Evolutionary conservation across 2,888 invertebrate species (phyloP), one percentile per base, ranked within the genome.

Genomic region (Leptothorax acervorum): DNA sequence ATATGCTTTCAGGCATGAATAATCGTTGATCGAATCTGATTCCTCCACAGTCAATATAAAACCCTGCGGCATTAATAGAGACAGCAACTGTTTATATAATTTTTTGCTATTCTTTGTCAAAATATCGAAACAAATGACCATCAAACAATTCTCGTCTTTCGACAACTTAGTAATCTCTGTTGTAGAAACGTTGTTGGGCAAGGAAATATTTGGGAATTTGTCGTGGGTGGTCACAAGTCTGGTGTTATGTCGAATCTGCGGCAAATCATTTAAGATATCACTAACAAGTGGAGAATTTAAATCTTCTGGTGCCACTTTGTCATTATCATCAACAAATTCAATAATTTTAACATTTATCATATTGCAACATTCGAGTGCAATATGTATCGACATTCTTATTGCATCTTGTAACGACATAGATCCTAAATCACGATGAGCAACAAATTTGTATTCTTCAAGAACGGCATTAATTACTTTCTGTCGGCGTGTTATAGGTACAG

Each of bases 181-280:
- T 23, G 0, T 0, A 23, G 23, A 23, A 23, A 23, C 23, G 0
- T 23, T 23, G 23, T 23, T 23, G 23, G 23, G 23, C 23, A 96
- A 92, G 71, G 96, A 95, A 15, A 95, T 89, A 9, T 95, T 92
- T 3, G 96, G 95, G 68, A 96, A 85, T 51, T 89, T 85, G 2
- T 92, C 88, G 4, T 91, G 83, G 3, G 91, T 85, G 3, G 91
- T 87, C 2, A 97, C 92, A 0, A 97, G 94, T 70, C 96, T 95
- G 0, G 97, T 95, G 76, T 97, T 97, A 0, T 97, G 96, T 90
- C 97, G 97, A 1, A 97, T 95, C 11, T 97, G 93, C 0, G 97
- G 97, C 65, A 97, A 94, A 91, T 97, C 97, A 66, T 96, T 96
- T 0, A 97, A 95, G 0, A 96, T 95, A 5, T 96, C 96, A 15